Conservation (phyloP, 2,888 invertebrate genomes). For the Leucania comma region DNA sequence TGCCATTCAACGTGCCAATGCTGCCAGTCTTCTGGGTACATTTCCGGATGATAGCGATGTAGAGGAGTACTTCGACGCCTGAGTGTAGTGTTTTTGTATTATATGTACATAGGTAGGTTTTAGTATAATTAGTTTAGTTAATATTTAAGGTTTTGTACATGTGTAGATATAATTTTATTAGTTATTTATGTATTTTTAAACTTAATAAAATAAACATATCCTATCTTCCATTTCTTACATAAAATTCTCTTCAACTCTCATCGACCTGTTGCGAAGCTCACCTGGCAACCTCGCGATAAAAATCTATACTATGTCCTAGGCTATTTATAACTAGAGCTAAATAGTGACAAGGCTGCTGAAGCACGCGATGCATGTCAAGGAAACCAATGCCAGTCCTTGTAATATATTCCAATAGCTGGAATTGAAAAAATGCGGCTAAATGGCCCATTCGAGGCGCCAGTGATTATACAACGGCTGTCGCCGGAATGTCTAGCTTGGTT, state of each 20-base stretch:
- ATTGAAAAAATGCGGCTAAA: constrained; percentile 37
- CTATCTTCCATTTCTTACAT: background rate
- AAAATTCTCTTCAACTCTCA: background rate
- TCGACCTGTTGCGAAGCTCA: constrained; percentile 26
- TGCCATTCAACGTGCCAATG: no score
- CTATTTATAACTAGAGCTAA: constrained; percentile 41
- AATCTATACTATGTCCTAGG: constrained; percentile 38
- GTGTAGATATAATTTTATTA: no score
- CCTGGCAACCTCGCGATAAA: constrained; percentile 31
- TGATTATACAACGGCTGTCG: constrained; percentile 30
- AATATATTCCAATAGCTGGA: constrained; percentile 23
- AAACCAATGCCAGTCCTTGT: constrained; percentile 59
- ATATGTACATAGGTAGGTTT: no score
- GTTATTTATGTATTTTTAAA: no score
- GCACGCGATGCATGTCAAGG: constrained; percentile 68
- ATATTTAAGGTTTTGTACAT: no score
- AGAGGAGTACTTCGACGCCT: no score
- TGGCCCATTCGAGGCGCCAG: constrained; percentile 4
- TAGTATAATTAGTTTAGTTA: no score
- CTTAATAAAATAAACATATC: no score
- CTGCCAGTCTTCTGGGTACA: no score
- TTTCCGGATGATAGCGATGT: no score
- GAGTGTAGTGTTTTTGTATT: no score
- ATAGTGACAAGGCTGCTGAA: constrained; percentile 52
- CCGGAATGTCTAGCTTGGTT: constrained; percentile 33